Base-by-base conservation (phyloP, 2,113 vertebrate genomes). In the Irena cyanogastra region DNA sequence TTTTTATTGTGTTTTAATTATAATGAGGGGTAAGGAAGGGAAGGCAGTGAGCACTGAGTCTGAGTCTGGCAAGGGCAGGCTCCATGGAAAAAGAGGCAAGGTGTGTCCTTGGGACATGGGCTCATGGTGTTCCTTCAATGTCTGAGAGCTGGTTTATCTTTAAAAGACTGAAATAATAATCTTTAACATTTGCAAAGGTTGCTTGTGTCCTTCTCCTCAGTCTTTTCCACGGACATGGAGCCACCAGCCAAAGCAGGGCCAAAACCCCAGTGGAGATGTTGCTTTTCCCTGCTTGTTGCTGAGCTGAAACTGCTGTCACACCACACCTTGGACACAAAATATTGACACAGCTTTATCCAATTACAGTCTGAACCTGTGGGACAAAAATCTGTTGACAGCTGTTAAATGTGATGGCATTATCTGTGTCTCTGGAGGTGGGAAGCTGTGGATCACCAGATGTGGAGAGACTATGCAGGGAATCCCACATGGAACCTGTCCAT, bases 341-440 rank as follows among this genome's bases (percentile, higher is more conserved):
- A 74, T 9, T 68, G 90, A 89, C 87, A 91, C 74, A 93, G 64
- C 72, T 96, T 91, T 37, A 87, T 93, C 84, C 74, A 87, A 47
- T 87, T 78, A 47, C 3, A 10, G 33, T 37, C 79, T 39, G 81
- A 93, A 89, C 52, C 92, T 35, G 23, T 22, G 90, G 87, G 81
- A 91, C 56, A 74, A 42, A 75, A 93, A 54, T 42, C 77, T 93
- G 87, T 68, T n/a, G 3, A 13, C 15, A 16, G 87, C 56, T 93
- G 80, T 93, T 91, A 75, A 81, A 78, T 87, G 65, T 93, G 92
- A 95, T 89, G 84, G 92, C 69, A 87, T 94, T 89, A 87, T 87
- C 84, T 52, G 52, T 20, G 52, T 78, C 92, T 82, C 90, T 44
- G 60, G 84, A 81, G 74, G 56, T 50, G 64, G 20, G 69, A 77